Evolutionary conservation across 1,140 invertebrate species (phyloP), one percentile per base, ranked within the genome.

Genomic region (Drosophila seguyi): DNA sequence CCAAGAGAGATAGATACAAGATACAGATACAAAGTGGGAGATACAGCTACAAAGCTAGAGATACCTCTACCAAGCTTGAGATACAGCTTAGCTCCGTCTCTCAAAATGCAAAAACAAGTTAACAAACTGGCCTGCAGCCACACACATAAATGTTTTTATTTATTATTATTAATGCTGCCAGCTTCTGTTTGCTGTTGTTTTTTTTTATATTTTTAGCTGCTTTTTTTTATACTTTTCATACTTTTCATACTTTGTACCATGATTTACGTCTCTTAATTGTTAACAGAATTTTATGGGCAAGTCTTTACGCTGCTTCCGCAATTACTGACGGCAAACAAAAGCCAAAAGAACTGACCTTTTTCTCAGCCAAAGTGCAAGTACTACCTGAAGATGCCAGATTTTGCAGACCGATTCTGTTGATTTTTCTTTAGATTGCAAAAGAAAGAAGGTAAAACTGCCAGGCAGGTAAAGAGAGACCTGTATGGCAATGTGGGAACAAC

Each of bases 41-140:
- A 25, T 18, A 61, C 16, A 36, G 11, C 10, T 34, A 0, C 11
- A 34, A 13, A 25, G 2, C 27, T 27, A 27, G 5, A 27, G 25
- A n/a, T 16, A 47, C 57, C 25, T 16, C n/a, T 36, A 13, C 25
- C 48, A 11, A 48, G 44, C 29, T 27, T 16, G 0, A 62, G 25
- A 59, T 45, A 44, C 42, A 20, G 41, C 39, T 18, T 25, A 25
- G 41, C 34, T 42, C 13, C 44, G 44, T 8, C 29, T 36, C 36
- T 41, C 34, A 34, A 73, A 73, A 73, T 73, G 69, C 69, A 73
- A 73, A 73, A 69, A 73, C 68, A 71, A 71, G 68, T 58, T 69
- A 52, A 67, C 58, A 45, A 38, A 20, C 42, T 72, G 68, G 68
- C 68, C 67, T 72, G 65, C 67, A 72, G 66, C 41, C 47, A 73